Evolutionary conservation across 2,888 invertebrate genomes (phyloP), one percentile per base, ranked within the genome.

Genomic region (Andrena bucephala): DNA sequence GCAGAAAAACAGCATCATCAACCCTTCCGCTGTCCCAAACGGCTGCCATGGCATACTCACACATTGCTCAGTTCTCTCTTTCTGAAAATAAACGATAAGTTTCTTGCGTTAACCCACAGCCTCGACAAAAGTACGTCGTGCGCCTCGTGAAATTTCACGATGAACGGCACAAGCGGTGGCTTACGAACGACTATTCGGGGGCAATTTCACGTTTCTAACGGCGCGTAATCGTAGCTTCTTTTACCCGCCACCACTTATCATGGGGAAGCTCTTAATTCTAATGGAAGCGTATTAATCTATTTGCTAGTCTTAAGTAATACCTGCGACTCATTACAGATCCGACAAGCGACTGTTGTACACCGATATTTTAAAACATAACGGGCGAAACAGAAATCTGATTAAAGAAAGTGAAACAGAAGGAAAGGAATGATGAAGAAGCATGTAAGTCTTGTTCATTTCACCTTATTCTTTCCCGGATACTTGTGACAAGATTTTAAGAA

Each of bases 31-130:
- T 86, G 89, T 89, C 82, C 81, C 87, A 87, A 87, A 87, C 77
- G 85, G 83, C 85, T 89, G 87, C 84, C 84, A 72, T 42, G 94
- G 94, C 85, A 95, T 95, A 90, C 95, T 95, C 92, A 95, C 95
- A 88, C 95, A 94, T 85, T 95, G 95, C 33, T 92, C 92, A 84
- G 94, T 93, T 89, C 91, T 93, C 89, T 94, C 93, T 91, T 93
- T 94, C 95, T 95, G 94, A 92, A 94, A 94, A 92, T 89, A 92
- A 93, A 93, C 83, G 87, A 91, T 88, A 91, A 90, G 86, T 90
- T 88, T 86, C 79, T 81, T 81, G 72, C 79, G 87, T 92, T 91
- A 92, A 80, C 83, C 81, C 79, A 80, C 24, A 76, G 72, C 71
- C 65, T 72, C 24, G 10, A 83, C 59, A 83, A 20, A 63, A 33